Percentiles rank a stretch among this genome's conserved stretches.
phyloP scores from a whole-genome alignment of 2,888 invertebrate species.

The Stenurella melanura region DNA sequence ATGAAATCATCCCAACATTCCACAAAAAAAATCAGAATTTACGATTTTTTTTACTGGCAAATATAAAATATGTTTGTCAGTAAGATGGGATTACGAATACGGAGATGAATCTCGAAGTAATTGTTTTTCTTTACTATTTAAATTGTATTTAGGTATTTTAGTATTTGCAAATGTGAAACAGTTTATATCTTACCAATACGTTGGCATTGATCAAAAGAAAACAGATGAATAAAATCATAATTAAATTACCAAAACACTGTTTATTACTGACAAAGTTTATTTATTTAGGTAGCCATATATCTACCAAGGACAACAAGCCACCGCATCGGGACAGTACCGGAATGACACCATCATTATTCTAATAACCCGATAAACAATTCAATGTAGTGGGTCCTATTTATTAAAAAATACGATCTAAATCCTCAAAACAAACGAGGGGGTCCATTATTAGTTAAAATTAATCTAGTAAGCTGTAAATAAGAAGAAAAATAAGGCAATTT shows the following conservation, averaged over 20 bases:
- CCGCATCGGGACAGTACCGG: neutral
- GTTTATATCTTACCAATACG: neutral
- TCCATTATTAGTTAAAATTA: neutral
- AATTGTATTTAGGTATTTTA: neutral
- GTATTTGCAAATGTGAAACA: neutral
- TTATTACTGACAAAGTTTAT: neutral
- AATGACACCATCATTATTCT: slow-evolving; percentile 13
- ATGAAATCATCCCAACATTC: neutral
- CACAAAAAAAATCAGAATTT: neutral
- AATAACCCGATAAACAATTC: slow-evolving; percentile 21
- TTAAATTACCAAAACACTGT: neutral
- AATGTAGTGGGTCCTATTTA: slow-evolving; percentile 15
- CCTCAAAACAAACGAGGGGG: neutral
- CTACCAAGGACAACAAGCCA: neutral
- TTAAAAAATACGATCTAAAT: neutral
- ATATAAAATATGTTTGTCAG: neutral
- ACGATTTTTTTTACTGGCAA: neutral
- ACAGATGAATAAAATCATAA: neutral
- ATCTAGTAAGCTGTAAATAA: too few relatives aligned
- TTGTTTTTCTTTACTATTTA: neutral
- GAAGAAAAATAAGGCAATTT: too few relatives aligned
- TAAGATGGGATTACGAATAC: neutral
- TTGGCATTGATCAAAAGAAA: neutral
- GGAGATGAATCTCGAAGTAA: neutral
- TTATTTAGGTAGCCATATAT: neutral